Conservation (phyloP, 2,113 vertebrate species). For the Anolis carolinensis region DNA sequence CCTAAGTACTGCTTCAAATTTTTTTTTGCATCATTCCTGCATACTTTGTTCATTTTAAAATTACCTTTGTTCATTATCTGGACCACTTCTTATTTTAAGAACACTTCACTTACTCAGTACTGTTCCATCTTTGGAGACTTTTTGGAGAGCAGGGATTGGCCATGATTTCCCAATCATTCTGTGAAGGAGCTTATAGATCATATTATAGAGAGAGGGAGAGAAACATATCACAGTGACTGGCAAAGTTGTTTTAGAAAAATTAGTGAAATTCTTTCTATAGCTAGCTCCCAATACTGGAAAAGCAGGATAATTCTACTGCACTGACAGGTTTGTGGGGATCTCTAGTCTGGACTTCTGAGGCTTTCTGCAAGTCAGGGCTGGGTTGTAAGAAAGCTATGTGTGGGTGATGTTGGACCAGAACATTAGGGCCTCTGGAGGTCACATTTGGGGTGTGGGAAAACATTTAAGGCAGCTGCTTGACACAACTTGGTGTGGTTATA, state of each 20-base stretch:
- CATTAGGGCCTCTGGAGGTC: conserved; percentile 34
- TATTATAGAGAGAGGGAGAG: background rate
- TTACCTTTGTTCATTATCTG: background rate
- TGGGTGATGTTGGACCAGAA: conserved; percentile 29
- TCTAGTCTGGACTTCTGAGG: conserved; percentile 10
- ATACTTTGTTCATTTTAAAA: background rate
- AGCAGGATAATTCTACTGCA: conserved; percentile 9
- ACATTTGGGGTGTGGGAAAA: conserved; percentile 20
- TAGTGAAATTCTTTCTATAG: conserved; percentile 24
- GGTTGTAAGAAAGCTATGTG: conserved; percentile 5
- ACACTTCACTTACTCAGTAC: background rate
- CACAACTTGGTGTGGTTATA: background rate
- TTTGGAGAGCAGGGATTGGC: background rate
- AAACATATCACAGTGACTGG: background rate
- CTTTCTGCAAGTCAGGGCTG: conserved; percentile 23
- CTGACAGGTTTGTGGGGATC: conserved; percentile 30
- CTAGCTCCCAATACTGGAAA: conserved; percentile 21
- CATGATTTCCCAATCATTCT: background rate
- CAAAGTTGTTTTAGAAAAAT: conserved; percentile 15
- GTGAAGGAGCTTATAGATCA: conserved; percentile 5
- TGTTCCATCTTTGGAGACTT: background rate
- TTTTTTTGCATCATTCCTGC: background rate
- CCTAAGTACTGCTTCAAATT: conserved; percentile 1
- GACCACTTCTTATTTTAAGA: background rate
- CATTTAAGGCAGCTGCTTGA: conserved; percentile 13